Base-by-base conservation (phyloP, 2,113 vertebrate species). In the Damaliscus lunatus region DNA sequence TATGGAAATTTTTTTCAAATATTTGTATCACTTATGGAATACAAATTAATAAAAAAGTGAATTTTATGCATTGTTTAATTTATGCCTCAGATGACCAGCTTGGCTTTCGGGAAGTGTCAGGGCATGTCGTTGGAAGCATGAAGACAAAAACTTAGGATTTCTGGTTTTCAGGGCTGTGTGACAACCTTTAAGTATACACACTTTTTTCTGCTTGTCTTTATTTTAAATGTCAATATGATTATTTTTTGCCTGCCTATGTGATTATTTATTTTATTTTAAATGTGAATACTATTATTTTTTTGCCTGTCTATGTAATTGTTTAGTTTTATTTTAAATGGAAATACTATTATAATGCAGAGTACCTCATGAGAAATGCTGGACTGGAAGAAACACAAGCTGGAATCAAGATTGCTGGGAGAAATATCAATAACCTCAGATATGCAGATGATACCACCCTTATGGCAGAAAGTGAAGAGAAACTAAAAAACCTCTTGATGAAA, bases 131-230 rank as follows among this genome's bases (percentile, higher is more conserved):
- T 31, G 25, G 1, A 29, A 5, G 10, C 4, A 6, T 17, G 17
- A 16, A 12, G 50, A 36, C 1, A 6, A 2, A 25, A 13, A 6
- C 3, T 14, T 16, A 33, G 36, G 31, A 31, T 23, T 43, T 15
- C 12, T 12, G 21, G n/a, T 33, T 25, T 33, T 48, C n/a, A 46
- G 31, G 11, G 25, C n/a, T n/a, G 3, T 11, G 14, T 55, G 6
- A 5, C 62, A 12, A n/a, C 23, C 3, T 48, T 16, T 21, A 5
- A 33, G 3, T 27, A 1, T 21, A 7, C 14, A 1, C 4, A 6
- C 11, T 19, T 33, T 6, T 8, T 3, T 8, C 2, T 14, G 21
- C 60, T 48, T 55, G 19, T 43, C 48, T 53, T 53, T 40, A 71
- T 60, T 78, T 67, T n/a, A 55, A 71, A 16, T n/a, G 31, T 25